phyloP scores from a whole-genome alignment of 2,888 invertebrate genomes.

The Falcaria lacertinaria region DNA sequence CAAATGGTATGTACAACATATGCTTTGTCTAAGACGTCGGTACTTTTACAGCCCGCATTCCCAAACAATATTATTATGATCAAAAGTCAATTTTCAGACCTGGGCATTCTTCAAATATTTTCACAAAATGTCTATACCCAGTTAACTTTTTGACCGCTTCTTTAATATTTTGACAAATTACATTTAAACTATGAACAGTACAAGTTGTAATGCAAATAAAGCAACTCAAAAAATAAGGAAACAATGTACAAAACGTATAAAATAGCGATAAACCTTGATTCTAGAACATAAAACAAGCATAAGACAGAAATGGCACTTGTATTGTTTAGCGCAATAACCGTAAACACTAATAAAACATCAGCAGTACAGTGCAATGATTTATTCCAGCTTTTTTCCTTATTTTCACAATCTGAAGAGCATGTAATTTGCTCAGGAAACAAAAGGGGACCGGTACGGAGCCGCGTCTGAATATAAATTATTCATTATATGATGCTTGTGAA shows the following conservation, averaged over 20 bases:
- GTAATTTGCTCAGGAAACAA: slow-evolving; percentile 1
- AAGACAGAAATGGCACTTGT: background rate
- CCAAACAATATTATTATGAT: no score
- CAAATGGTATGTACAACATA: no score
- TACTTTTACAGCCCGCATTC: no score
- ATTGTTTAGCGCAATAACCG: background rate
- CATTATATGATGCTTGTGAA: slow-evolving; percentile 1
- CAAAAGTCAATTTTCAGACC: no score
- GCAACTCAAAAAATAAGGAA: background rate
- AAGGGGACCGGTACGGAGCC: background rate
- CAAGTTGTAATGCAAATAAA: background rate
- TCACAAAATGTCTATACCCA: no score
- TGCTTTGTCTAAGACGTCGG: no score
- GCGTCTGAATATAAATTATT: background rate
- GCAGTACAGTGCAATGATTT: background rate
- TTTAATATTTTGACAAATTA: background rate
- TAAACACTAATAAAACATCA: background rate
- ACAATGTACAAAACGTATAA: background rate
- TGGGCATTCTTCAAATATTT: no score
- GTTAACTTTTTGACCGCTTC: no score
- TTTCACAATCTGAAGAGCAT: slow-evolving; percentile 2
- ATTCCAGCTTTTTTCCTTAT: slow-evolving; percentile 1
- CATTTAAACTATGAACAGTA: background rate
- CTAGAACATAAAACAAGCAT: background rate
- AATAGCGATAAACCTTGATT: background rate